Percentiles rank a stretch among this genome's conserved stretches.
Conservation (phyloP, 2,113 vertebrate genomes). For the Collichthys lucidus region DNA sequence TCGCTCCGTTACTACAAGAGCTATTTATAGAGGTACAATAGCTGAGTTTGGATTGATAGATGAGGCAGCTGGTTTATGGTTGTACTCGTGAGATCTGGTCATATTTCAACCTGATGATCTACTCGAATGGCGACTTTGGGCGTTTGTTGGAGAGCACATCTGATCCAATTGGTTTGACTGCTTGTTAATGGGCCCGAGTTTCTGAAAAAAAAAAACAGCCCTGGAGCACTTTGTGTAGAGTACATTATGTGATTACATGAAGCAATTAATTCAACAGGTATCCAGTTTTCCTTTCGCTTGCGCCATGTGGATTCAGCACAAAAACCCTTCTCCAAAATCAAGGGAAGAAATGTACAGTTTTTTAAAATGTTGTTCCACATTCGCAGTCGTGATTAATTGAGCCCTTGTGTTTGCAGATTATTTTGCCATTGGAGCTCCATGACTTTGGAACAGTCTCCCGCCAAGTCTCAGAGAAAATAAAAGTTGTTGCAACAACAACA, state of each 20-base stretch:
- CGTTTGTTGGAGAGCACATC: background rate
- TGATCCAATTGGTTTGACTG: background rate
- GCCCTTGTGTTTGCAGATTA: background rate
- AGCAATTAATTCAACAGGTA: background rate
- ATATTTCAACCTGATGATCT: background rate
- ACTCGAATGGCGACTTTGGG: background rate
- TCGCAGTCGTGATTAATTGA: background rate
- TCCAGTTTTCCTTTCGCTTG: background rate
- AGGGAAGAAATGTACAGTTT: background rate
- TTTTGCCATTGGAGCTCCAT: slow-evolving; percentile 1
- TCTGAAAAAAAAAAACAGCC: background rate
- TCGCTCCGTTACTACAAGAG: background rate
- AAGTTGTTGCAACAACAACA: background rate
- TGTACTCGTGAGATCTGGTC: background rate
- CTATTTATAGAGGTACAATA: background rate
- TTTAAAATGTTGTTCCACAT: background rate
- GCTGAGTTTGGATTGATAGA: slow-evolving; percentile 5
- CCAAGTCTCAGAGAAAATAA: background rate
- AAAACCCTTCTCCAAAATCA: background rate
- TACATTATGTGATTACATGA: background rate
- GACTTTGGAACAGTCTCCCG: background rate
- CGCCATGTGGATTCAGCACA: background rate
- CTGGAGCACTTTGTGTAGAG: background rate
- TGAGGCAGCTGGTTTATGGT: background rate
- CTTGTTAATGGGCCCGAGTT: background rate